Conservation (phyloP, 2,888 invertebrate genomes). For the Schizotus pectinicornis region DNA sequence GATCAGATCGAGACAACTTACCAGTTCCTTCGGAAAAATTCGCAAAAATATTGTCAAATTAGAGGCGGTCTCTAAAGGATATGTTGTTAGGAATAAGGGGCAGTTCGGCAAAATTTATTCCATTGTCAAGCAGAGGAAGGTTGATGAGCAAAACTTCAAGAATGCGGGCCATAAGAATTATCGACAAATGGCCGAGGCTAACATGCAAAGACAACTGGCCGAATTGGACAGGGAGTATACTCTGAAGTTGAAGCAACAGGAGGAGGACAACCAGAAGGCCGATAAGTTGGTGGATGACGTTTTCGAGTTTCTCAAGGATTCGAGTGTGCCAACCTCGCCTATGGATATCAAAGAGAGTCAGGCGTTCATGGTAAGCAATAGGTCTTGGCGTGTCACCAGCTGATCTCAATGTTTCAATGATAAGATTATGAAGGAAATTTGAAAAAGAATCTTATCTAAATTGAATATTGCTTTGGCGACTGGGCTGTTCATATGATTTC, state of each 20-base stretch:
- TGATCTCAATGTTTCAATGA: no score
- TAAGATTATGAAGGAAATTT: no score
- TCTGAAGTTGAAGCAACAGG: constrained; percentile 61
- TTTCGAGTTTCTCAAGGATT: constrained; percentile 72
- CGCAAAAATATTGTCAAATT: constrained; percentile 72
- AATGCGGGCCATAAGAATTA: constrained; percentile 70
- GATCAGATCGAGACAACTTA: constrained; percentile 76
- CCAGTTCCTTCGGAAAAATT: constrained; percentile 73
- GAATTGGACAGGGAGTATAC: constrained; percentile 66
- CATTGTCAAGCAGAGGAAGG: constrained; percentile 59
- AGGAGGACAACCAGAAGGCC: constrained; percentile 51
- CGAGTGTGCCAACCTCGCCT: constrained; percentile 28
- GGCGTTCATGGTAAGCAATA: constrained; percentile 38
- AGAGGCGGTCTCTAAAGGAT: constrained; percentile 81
- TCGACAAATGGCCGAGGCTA: constrained; percentile 70
- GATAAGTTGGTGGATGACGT: constrained; percentile 71
- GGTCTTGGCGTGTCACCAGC: no score
- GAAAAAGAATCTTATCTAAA: no score
- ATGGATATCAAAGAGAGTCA: constrained; percentile 35
- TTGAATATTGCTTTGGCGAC: no score
- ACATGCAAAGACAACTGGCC: constrained; percentile 72
- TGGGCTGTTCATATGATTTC: no score
- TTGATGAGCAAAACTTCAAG: constrained; percentile 67
- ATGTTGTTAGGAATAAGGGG: constrained; percentile 69
- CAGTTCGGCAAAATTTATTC: constrained; percentile 59